Evolutionary conservation across 2,113 vertebrate genomes (phyloP).

Genomic region (Prunella himalayana): DNA sequence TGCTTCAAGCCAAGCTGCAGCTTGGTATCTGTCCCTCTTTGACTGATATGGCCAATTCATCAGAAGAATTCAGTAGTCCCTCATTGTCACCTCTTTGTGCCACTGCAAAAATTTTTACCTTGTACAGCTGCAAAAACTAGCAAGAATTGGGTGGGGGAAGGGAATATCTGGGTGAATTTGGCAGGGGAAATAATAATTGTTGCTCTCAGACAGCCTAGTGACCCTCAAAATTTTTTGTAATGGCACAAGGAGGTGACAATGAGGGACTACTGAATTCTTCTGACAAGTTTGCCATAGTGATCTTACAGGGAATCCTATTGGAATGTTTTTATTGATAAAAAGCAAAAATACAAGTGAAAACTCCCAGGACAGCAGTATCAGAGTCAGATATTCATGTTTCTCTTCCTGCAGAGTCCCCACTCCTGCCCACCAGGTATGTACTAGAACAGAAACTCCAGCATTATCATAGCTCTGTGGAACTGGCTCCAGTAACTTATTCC

Average conservation of each 20-base stretch:
- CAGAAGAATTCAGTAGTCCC: background rate
- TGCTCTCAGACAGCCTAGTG: background rate
- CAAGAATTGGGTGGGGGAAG: background rate
- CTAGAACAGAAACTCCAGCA: background rate
- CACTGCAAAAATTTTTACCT: background rate
- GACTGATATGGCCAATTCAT: accelerated
- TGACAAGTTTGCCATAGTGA: background rate
- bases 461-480: background rate
- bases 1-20: background rate
- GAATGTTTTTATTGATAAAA: background rate
- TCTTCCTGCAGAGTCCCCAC: background rate
- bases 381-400: background rate
- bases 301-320: background rate
- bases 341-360: background rate
- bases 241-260: background rate
- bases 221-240: background rate
- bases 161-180: background rate
- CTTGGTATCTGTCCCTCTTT: background rate
- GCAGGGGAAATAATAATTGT: background rate
- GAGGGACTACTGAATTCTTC: background rate
- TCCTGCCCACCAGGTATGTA: background rate
- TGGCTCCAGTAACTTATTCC: background rate
- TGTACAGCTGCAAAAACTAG: background rate
- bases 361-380: background rate
- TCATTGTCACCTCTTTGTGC: too few relatives aligned